phyloP scores from a whole-genome alignment of 53 echinoderm and acorn worm genomes.

The Crossaster papposus region DNA sequence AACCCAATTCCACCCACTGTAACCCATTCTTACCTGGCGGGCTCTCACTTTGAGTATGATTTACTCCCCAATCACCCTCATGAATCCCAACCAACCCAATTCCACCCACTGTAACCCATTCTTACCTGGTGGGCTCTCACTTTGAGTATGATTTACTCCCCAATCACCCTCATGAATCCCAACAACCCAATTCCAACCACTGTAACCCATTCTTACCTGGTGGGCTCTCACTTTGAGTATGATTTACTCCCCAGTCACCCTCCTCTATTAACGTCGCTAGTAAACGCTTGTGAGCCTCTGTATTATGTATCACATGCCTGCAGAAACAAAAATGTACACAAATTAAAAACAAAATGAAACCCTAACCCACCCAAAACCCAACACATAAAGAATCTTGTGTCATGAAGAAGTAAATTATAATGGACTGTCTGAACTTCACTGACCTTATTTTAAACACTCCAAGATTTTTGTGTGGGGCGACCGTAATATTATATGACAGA shows the following conservation, averaged over 20 bases:
- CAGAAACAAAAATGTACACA: conserved; percentile 5
- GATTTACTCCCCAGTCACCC: conserved; percentile 73
- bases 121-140: conserved; percentile 36
- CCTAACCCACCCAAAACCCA: not conserved
- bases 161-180: not conserved
- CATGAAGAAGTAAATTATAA: too few relatives aligned
- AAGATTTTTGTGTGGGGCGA: too few relatives aligned
- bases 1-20: too few relatives aligned
- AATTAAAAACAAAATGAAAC: not conserved
- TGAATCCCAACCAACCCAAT: not conserved
- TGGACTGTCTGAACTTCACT: too few relatives aligned
- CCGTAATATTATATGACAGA: too few relatives aligned
- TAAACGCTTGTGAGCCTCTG: conserved; percentile 82
- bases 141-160: conserved; percentile 9
- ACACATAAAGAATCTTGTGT: too few relatives aligned
- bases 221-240: conserved; percentile 4
- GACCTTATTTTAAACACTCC: too few relatives aligned
- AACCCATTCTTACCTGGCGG: too few relatives aligned
- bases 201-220: conserved; percentile 47
- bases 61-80: too few relatives aligned
- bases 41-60: too few relatives aligned
- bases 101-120: too few relatives aligned
- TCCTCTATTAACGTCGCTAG: conserved; percentile 82
- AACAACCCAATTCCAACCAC: not conserved
- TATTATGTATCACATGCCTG: conserved; percentile 92